Conservation (phyloP, 37 sponge, comb jelly and placozoan species). For the Chondrilla cf. caribensis region DNA sequence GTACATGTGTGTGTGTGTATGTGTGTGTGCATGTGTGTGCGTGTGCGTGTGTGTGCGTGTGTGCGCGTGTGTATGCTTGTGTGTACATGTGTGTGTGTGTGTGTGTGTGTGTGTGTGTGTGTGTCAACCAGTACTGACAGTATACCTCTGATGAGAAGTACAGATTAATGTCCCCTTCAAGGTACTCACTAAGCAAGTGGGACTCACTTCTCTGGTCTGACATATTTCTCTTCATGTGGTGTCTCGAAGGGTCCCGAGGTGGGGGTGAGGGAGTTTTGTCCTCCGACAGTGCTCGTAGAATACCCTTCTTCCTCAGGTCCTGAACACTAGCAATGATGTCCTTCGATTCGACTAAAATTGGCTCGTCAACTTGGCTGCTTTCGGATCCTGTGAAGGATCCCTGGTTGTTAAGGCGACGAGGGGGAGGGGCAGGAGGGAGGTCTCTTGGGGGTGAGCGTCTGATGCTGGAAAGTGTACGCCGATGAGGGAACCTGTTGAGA, state of each 20-base stretch:
- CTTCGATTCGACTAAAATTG: background rate
- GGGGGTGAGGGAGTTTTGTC: background rate
- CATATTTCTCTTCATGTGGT: no score
- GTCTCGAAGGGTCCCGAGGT: background rate
- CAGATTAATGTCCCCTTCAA: no score
- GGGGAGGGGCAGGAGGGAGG: background rate
- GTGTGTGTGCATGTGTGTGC: no score
- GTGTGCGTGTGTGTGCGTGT: no score
- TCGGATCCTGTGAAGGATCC: background rate
- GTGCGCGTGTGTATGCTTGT: no score
- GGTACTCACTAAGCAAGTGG: no score
- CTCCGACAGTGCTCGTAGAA: background rate
- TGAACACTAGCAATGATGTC: background rate
- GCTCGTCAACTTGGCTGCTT: background rate
- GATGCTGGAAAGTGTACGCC: slow-evolving; percentile 1
- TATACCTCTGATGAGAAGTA: no score
- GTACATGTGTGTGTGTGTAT: no score
- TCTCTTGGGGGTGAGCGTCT: background rate
- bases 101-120: no score
- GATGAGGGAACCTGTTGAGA: background rate
- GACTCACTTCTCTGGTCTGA: no score
- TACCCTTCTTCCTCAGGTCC: background rate
- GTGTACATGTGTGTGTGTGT: no score
- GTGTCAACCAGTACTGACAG: no score
- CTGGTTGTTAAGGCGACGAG: background rate